Percentiles rank a stretch among this genome's conserved stretches.
phyloP scores from a whole-genome alignment of 2,113 vertebrate species.

The Trematomus loennbergii region DNA sequence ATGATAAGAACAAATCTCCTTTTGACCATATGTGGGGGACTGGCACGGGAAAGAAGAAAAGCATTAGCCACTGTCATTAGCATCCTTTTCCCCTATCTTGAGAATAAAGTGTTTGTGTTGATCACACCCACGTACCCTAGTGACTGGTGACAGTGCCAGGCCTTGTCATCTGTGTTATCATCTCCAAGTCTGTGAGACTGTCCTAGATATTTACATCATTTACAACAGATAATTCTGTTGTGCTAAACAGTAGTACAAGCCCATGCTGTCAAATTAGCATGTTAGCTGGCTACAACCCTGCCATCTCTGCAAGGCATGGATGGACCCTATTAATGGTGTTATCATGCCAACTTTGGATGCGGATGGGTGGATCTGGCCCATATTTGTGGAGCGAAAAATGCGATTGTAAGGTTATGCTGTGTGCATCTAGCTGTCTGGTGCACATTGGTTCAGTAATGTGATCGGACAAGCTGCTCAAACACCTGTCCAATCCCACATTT shows the following conservation, averaged over 20 bases:
- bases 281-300: slow-evolving; percentile 73
- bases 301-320: slow-evolving; percentile 66
- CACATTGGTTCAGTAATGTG: slow-evolving; percentile 79
- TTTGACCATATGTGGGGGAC: slow-evolving; percentile 72
- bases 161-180: slow-evolving; percentile 80
- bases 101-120: slow-evolving; percentile 82
- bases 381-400: slow-evolving; percentile 72
- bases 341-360: slow-evolving; percentile 73
- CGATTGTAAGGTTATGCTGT: slow-evolving; percentile 79
- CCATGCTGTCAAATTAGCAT: slow-evolving; percentile 78
- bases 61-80: slow-evolving; percentile 75
- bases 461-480: slow-evolving; percentile 85
- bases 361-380: slow-evolving; percentile 72
- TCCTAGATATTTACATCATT: slow-evolving; percentile 80
- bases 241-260: slow-evolving; percentile 70
- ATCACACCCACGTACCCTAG: slow-evolving; percentile 81
- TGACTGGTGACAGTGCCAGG: slow-evolving; percentile 82
- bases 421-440: slow-evolving; percentile 78
- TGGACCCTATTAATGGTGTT: slow-evolving; percentile 73
- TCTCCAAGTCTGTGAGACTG: slow-evolving; percentile 77
- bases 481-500: slow-evolving; percentile 83
- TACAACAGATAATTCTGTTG: slow-evolving; percentile 72
- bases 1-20: slow-evolving; percentile 58
- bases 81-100: slow-evolving; percentile 70
- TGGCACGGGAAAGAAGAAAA: slow-evolving; percentile 63